These are phyloP conservation scores for Manis javanica DNA, from an alignment of 2,797 vertebrate species.

Conservation along the genomic window DNA sequence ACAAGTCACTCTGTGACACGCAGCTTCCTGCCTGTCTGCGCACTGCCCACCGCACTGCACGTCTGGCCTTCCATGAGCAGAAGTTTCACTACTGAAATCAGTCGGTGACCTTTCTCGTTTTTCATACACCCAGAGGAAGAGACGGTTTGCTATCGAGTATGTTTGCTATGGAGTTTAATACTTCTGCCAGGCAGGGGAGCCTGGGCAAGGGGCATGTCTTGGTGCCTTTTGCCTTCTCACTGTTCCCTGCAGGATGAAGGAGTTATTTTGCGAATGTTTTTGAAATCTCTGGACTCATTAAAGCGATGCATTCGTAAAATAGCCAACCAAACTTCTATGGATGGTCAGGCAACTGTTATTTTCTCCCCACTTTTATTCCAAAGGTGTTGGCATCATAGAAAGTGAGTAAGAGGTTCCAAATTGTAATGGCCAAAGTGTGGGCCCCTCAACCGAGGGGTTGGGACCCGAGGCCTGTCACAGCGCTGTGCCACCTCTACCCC, in stretches of 20 bases:
- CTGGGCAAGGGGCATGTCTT: not conserved
- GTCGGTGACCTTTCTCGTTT: constrained; percentile 80
- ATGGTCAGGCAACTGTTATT: not conserved
- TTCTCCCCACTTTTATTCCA: not conserved
- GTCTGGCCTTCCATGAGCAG: constrained; percentile 78
- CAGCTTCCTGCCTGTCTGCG: constrained; percentile 79
- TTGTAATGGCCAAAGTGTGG: not conserved
- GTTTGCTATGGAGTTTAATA: constrained; percentile 34
- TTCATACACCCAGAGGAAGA: constrained; percentile 64
- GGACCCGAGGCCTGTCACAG: not conserved
- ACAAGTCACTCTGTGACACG: constrained; percentile 60
- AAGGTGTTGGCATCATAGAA: not conserved
- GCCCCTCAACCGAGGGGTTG: not conserved
- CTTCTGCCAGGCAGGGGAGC: not conserved
- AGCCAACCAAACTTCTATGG: not conserved
- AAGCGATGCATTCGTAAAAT: not conserved
- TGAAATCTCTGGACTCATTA: not conserved
- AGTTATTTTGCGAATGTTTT: not conserved
- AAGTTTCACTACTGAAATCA: constrained; percentile 84
- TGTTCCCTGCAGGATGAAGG: accelerated
- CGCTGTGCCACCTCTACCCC: not conserved
- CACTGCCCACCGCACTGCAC: constrained; percentile 56
- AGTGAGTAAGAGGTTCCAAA: not conserved
- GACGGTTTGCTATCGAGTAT: constrained; percentile 66
- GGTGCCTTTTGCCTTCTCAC: not conserved